Percentiles rank a stretch among this genome's conserved stretches.
Evolutionary conservation across 1,140 invertebrate genomes (phyloP).

Genomic region (Drosophila arawakana): DNA sequence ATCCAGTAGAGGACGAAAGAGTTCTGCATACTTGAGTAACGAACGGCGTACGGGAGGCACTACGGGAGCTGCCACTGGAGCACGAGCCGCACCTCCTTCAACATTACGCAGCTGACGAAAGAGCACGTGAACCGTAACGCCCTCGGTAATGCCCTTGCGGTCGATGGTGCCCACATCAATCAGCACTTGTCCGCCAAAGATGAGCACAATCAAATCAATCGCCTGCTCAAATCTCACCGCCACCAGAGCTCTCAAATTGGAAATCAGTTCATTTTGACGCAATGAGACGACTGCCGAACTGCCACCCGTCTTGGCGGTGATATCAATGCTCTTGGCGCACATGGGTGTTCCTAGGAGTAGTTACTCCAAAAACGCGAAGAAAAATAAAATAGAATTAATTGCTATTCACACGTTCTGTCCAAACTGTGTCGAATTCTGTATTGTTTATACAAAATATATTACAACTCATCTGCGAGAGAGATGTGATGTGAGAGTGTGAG

Average conservation of each 20-base stretch:
- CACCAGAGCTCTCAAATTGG: slow-evolving; percentile 59
- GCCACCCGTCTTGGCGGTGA: slow-evolving; percentile 50
- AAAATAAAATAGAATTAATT: no score
- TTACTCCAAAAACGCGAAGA: no score
- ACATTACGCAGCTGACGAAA: slow-evolving; percentile 13
- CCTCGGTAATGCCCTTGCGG: slow-evolving; percentile 57
- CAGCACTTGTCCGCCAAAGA: slow-evolving; percentile 59
- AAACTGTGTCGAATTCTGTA: not conserved
- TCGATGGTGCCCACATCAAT: slow-evolving; percentile 61
- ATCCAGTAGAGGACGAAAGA: slow-evolving; percentile 18
- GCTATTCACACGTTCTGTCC: no score
- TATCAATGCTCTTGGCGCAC: slow-evolving; percentile 45
- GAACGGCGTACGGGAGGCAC: not conserved
- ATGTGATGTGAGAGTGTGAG: no score
- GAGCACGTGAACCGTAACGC: slow-evolving; percentile 62
- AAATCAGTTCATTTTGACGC: slow-evolving; percentile 57
- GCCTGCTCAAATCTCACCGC: slow-evolving; percentile 60
- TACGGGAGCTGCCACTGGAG: no score
- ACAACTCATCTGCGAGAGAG: not conserved
- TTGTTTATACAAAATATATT: not conserved
- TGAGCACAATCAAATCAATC: slow-evolving; percentile 48
- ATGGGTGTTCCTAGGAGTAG: slow-evolving; percentile 14
- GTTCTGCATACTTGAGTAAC: not conserved
- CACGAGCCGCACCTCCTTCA: no score
- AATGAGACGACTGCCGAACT: slow-evolving; percentile 46